Evolutionary conservation across 2,113 vertebrate species (phyloP), one percentile per base, ranked within the genome.

Genomic region (Leucopsar rothschildi): DNA sequence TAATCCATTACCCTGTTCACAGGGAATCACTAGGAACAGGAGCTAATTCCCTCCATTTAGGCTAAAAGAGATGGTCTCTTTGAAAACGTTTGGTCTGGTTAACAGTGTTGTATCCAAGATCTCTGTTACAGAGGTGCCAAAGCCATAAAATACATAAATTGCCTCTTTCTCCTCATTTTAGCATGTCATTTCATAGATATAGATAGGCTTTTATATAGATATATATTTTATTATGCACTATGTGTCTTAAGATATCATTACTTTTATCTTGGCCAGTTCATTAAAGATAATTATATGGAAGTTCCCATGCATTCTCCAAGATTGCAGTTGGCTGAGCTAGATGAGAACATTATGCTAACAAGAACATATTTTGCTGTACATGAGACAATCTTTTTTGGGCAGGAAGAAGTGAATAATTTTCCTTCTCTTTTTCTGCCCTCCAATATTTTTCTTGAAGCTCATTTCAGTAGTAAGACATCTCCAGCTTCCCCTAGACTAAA

Each of bases 271-370:
- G 82, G 88, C 73, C 86, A 87, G 89, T 96, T 97, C 95, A 93
- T 97, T 96, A 93, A 94, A 80, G 88, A 71, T 92, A 95, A 97
- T 93, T 90, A 86, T 42, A 82, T 55, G 75, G 92, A 95, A 90
- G 76, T 82, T 94, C 81, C 78, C 6, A 0, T 60, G 72, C 52
- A 15, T 66, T 64, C 88, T 94, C 89, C 50, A 55, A 49, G 85
- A 77, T 12, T 68, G 52, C 75, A 94, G 65, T 77, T 71, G 92
- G 90, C 86, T 81, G 81, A 66, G 50, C 55, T 52, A 71, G 61
- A 61, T 60, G 85, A 57, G 82, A 89, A 86, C 56, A 88, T 92
- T 90, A 81, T 82, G 77, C 80, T 95, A 91, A 94, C 50, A 50
- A 49, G 92, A 91, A 52, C 73, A 39, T 78, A 84, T 95, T 95